Evolutionary conservation across 1,140 invertebrate genomes (phyloP).

Genomic region (Lucilia sericata): DNA sequence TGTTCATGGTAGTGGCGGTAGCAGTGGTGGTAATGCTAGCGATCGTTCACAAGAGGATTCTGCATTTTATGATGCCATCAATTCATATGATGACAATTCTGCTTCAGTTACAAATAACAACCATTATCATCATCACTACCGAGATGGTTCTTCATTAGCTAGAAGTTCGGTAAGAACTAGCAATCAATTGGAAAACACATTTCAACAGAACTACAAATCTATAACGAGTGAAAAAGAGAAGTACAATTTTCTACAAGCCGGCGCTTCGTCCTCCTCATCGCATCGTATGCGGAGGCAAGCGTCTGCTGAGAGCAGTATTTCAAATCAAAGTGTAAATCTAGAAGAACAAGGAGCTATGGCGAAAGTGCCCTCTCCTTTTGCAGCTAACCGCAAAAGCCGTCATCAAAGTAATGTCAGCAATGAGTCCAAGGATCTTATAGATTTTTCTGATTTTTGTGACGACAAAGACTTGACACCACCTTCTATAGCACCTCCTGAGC

Average conservation of each 20-base stretch:
- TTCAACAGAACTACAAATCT: conserved; percentile 65
- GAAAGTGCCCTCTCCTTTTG: conserved; percentile 38
- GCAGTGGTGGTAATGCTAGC: conserved; percentile 53
- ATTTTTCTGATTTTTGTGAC: conserved; percentile 64
- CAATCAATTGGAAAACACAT: conserved; percentile 63
- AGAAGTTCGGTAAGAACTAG: conserved; percentile 63
- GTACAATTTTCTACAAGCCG: conserved; percentile 52
- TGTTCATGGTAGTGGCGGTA: conserved; percentile 46
- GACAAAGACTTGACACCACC: conserved; percentile 51
- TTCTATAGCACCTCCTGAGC: conserved; percentile 50
- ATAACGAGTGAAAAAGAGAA: conserved; percentile 54
- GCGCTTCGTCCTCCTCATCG: conserved; percentile 34
- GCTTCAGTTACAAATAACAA: conserved; percentile 36
- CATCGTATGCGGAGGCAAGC: conserved; percentile 64
- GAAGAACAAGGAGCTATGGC: conserved; percentile 52
- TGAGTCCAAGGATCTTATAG: conserved; percentile 58
- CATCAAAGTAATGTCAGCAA: conserved; percentile 30
- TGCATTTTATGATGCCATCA: conserved; percentile 63
- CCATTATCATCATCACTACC: conserved; percentile 47
- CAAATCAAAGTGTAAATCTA: conserved; percentile 64
- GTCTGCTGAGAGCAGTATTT: conserved; percentile 66
- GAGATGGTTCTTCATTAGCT: conserved; percentile 60
- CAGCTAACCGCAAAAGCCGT: background rate
- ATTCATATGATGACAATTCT: conserved; percentile 59
- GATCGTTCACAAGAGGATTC: conserved; percentile 65